Conservation (phyloP, 2,888 invertebrate species). For the Diploptera punctata region DNA sequence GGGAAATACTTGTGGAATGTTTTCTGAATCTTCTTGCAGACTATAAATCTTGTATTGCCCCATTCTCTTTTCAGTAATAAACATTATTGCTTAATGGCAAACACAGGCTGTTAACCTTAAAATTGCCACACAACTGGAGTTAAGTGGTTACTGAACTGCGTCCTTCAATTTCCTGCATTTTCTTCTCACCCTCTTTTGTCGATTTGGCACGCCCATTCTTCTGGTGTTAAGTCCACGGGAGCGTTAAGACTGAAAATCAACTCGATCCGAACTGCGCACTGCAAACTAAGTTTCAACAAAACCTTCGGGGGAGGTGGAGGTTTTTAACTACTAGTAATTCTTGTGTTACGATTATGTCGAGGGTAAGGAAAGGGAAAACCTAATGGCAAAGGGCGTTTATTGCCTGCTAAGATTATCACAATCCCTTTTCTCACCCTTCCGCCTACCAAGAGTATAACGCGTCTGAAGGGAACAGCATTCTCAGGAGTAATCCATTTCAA, state of each 20-base stretch:
- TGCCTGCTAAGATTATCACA: slow-evolving; percentile 21
- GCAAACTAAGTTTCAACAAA: slow-evolving; percentile 19
- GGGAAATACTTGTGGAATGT: no score
- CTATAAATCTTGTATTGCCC: not conserved
- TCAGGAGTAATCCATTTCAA: not conserved
- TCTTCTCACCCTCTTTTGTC: slow-evolving; percentile 10
- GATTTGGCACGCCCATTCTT: slow-evolving; percentile 19
- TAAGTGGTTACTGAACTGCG: slow-evolving; percentile 22
- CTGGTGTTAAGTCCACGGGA: slow-evolving; percentile 10
- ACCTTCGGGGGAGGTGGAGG: not conserved
- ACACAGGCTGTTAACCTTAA: not conserved
- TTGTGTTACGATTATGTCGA: slow-evolving; percentile 21
- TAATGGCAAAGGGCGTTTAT: slow-evolving; percentile 26
- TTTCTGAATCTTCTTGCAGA: no score
- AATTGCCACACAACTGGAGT: slow-evolving; percentile 8
- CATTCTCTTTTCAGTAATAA: not conserved
- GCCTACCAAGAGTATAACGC: not conserved
- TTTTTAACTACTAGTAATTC: slow-evolving; percentile 22
- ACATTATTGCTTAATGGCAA: not conserved
- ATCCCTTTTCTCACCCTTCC: not conserved
- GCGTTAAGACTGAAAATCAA: slow-evolving; percentile 26
- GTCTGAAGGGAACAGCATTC: not conserved
- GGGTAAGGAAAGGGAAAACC: not conserved
- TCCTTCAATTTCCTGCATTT: not conserved
- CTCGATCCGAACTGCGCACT: slow-evolving; percentile 11